phyloP scores from a whole-genome alignment of 2,113 vertebrate species.

The Alethe diademata region DNA sequence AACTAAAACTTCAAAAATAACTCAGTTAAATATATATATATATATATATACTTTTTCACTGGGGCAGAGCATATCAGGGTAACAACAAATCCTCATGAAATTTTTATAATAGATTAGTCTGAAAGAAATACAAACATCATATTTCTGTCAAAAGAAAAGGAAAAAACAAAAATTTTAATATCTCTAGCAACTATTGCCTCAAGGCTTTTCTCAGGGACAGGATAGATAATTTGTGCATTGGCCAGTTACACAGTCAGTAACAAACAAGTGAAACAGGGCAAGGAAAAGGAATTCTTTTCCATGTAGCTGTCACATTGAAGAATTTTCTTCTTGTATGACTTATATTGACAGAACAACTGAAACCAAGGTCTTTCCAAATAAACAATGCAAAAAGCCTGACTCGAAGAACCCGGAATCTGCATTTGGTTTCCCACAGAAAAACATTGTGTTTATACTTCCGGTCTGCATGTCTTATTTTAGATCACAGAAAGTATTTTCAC shows the following conservation, averaged over 20 bases:
- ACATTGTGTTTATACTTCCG: not conserved
- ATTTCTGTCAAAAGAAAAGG: not conserved
- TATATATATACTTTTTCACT: not conserved
- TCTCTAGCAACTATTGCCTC: not conserved
- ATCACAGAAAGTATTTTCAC: not conserved
- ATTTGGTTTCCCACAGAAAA: constrained; percentile 5
- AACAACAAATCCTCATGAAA: not conserved
- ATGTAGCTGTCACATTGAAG: not conserved
- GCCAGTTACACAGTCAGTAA: not conserved
- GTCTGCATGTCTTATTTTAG: not conserved
- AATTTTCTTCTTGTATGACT: not conserved
- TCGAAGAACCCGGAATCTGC: not conserved
- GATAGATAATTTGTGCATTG: not conserved
- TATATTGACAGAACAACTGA: not conserved
- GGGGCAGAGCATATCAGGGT: not conserved
- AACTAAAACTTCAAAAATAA: not conserved
- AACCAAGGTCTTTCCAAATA: not conserved
- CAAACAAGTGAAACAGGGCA: rapidly evolving
- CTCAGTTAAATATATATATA: not conserved
- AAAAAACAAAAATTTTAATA: not conserved
- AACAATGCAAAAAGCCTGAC: not conserved
- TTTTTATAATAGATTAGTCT: not conserved
- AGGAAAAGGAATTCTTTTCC: not conserved
- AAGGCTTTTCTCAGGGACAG: not conserved
- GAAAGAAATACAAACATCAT: not conserved